phyloP scores from a whole-genome alignment of 2,113 vertebrate genomes.

The Trichomycterus rosablanca region DNA sequence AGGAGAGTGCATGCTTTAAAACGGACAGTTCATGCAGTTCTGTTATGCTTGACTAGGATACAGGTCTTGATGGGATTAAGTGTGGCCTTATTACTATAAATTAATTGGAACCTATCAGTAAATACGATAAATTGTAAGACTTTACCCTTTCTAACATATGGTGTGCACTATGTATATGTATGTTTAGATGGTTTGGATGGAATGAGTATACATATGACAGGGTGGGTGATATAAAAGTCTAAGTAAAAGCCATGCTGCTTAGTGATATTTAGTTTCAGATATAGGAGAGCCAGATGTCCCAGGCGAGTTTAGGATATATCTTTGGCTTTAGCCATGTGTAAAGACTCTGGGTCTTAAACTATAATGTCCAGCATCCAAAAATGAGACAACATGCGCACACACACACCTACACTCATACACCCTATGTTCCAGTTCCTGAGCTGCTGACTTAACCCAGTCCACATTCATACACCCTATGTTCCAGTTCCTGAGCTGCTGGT shows the following conservation, averaged over 20 bases:
- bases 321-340: conserved; percentile 69
- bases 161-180: conserved; percentile 48
- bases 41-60: conserved; percentile 16
- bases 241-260: conserved; percentile 56
- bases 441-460: conserved; percentile 52
- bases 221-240: conserved; percentile 49
- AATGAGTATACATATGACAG: conserved; percentile 55
- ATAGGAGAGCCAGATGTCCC: conserved; percentile 38
- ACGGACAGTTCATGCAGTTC: conserved; percentile 32
- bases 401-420: background rate
- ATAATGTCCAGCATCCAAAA: conserved; percentile 42
- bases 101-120: conserved; percentile 40
- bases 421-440: conserved; percentile 58
- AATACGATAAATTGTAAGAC: conserved; percentile 39
- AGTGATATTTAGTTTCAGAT: conserved; percentile 43
- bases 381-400: conserved; percentile 32
- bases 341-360: conserved; percentile 45
- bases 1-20: conserved; percentile 26
- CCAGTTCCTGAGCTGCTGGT: conserved; percentile 63
- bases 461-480: conserved; percentile 27
- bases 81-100: background rate
- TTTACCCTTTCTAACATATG: conserved; percentile 53
- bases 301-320: conserved; percentile 51
- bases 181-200: conserved; percentile 49
- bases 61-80: background rate